Evolutionary conservation across 1,140 invertebrate species (phyloP).

Genomic region (Bombus superbus): DNA sequence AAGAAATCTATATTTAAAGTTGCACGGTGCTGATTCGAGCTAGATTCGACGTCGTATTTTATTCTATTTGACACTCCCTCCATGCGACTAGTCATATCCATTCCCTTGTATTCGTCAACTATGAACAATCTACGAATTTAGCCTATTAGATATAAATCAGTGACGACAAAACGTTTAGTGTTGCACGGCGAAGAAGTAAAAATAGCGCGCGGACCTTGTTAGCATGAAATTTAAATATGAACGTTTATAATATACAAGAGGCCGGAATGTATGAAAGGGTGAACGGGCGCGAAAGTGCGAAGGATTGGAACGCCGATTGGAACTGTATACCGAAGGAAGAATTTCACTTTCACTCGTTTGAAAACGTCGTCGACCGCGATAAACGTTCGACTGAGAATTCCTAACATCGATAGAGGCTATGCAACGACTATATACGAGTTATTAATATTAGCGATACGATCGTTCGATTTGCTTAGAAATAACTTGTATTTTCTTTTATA

Average conservation of each 20-base stretch:
- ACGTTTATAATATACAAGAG: not conserved
- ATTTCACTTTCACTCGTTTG: constrained; percentile 70
- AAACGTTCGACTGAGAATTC: constrained; percentile 46
- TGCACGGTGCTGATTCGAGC: too few relatives aligned
- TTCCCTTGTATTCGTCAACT: not conserved
- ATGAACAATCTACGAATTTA: not conserved
- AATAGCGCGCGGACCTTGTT: not conserved
- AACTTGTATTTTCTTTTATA: too few relatives aligned
- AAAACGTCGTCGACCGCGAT: constrained; percentile 52
- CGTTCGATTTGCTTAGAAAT: too few relatives aligned
- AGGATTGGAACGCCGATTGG: constrained; percentile 46
- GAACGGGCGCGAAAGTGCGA: constrained; percentile 54
- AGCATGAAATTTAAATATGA: not conserved
- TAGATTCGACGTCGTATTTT: too few relatives aligned
- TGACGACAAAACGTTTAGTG: too few relatives aligned
- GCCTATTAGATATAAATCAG: too few relatives aligned
- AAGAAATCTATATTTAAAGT: not conserved
- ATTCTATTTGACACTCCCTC: too few relatives aligned
- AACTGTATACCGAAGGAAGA: constrained; percentile 47
- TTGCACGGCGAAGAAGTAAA: too few relatives aligned
- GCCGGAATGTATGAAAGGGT: constrained; percentile 22
- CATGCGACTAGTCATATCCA: not conserved
- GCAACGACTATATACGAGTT: not conserved
- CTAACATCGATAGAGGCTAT: not conserved
- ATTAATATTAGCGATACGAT: not conserved